Base-by-base conservation (phyloP, 2,113 vertebrate species). In the Argyrosomus japonicus region DNA sequence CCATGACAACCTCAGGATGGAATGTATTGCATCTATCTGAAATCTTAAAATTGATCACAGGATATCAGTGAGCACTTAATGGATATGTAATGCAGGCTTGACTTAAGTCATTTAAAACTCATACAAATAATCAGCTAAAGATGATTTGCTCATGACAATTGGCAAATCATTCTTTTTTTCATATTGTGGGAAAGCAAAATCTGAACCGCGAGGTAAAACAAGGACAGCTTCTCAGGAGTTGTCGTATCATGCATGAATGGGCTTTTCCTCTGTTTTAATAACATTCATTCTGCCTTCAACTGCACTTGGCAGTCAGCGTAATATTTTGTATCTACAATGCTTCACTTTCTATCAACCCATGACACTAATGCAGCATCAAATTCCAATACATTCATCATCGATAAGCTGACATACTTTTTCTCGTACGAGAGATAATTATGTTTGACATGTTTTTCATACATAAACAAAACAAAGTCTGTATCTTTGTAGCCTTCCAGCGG, bases 361-460 rank as follows among this genome's bases (percentile, higher is more conserved):
- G 75, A 63, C 43, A 43, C 62, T 27, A 45, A 51, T 40, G 14
- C 36, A 71, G 18, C 70, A 18, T 79, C 27, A 79, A 72, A 82
- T 19, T 80, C 54, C 2, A 50, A 54, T 78, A 75, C 75, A n/a
- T 75, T 45, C 80, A 76, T 58, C 64, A 76, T 87, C 47, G 51
- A 64, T 6, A 48, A 56, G 5, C 56, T 79, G 64, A 68, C 63
- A 65, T 67, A 61, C 75, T 72, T 82, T 40, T 76, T 57, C 27
- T 81, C 47, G n/a, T 29, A 64, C 36, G 1, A 76, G 63, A 51
- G 11, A 15, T 84, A 63, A 91, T 90, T 32, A 58, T 63, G 65
- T 90, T 89, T 87, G 84, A 86, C 89, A 71, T 87, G 45, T 85
- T 88, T 88, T 84, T 89, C 40, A 51, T 61, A 53, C 63, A 54